These are phyloP conservation scores for Bombus huntii DNA, from an alignment of 1,140 invertebrate species.

Conservation along the genomic window DNA sequence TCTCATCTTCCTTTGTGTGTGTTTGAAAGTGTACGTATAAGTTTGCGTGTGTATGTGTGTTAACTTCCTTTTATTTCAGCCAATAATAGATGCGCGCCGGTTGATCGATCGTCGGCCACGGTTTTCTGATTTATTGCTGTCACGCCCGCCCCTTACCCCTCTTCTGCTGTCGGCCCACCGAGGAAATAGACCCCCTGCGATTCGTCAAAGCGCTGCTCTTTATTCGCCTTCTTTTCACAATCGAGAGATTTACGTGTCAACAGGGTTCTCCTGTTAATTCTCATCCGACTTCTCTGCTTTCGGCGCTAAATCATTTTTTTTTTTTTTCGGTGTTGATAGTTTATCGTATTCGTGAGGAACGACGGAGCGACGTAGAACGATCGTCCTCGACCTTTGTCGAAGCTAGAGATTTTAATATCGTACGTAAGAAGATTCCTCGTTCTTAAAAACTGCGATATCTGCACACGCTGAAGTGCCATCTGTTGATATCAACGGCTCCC, in stretches of 20 bases:
- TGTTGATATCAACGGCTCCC: neutral
- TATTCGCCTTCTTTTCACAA: neutral
- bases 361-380: no score
- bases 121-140: slow-evolving; percentile 71
- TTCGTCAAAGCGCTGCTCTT: slow-evolving; percentile 1
- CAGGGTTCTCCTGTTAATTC: neutral
- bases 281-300: neutral
- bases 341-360: neutral
- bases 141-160: neutral
- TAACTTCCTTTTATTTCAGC: slow-evolving; percentile 73
- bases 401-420: no score
- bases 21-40: neutral
- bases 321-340: neutral
- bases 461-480: neutral
- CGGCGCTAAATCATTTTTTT: neutral
- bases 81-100: slow-evolving; percentile 70
- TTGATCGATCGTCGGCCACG: slow-evolving; percentile 71
- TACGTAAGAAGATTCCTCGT: no score
- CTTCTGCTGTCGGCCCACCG: neutral
- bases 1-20: slow-evolving; percentile 34
- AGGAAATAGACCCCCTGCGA: slow-evolving; percentile 26
- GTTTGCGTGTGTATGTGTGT: slow-evolving; percentile 34
- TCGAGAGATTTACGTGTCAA: slow-evolving; percentile 16
- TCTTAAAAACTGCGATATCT: neutral
- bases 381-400: no score